These are phyloP conservation scores for Luehdorfia chinensis DNA, from an alignment of 1,140 invertebrate genomes.

Conservation along the genomic window DNA sequence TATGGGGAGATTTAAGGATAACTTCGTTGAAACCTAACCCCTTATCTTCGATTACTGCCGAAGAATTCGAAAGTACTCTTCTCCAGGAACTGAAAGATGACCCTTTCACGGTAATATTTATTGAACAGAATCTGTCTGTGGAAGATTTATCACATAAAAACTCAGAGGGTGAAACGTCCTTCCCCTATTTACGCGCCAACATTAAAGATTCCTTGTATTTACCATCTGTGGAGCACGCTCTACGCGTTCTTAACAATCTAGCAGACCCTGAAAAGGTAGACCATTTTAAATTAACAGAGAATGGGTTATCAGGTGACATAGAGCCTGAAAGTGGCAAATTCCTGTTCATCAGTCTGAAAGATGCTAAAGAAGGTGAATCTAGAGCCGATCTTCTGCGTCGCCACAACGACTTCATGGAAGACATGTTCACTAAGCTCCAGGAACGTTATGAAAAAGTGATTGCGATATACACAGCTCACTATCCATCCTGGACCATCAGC, in stretches of 20 bases:
- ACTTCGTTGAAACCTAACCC: slow-evolving; percentile 46
- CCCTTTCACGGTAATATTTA: slow-evolving; percentile 55
- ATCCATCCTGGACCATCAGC: slow-evolving; percentile 59
- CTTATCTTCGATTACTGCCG: slow-evolving; percentile 29
- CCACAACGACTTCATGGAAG: slow-evolving; percentile 67
- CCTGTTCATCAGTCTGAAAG: slow-evolving; percentile 62
- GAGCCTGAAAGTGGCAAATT: slow-evolving; percentile 44
- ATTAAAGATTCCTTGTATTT: slow-evolving; percentile 45
- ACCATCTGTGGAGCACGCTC: slow-evolving; percentile 51
- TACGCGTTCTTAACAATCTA: slow-evolving; percentile 44
- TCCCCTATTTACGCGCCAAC: slow-evolving; percentile 51
- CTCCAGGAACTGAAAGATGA: slow-evolving; percentile 41
- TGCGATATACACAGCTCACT: slow-evolving; percentile 61
- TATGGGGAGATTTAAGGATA: slow-evolving; percentile 57
- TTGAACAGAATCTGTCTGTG: slow-evolving; percentile 67
- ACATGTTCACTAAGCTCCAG: slow-evolving; percentile 50
- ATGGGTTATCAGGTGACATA: slow-evolving; percentile 56
- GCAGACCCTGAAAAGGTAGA: slow-evolving; percentile 47
- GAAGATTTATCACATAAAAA: slow-evolving; percentile 69
- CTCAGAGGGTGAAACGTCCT: slow-evolving; percentile 48
- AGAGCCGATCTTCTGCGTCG: slow-evolving; percentile 52
- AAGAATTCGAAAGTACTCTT: slow-evolving; percentile 44
- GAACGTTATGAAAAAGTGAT: slow-evolving; percentile 48
- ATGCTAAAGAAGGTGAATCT: slow-evolving; percentile 63
- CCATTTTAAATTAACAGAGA: slow-evolving; percentile 54